Percentiles rank a stretch among this genome's conserved stretches.
phyloP scores from a whole-genome alignment of 2,797 vertebrate species.

The Enteromius afrohamiltoni region DNA sequence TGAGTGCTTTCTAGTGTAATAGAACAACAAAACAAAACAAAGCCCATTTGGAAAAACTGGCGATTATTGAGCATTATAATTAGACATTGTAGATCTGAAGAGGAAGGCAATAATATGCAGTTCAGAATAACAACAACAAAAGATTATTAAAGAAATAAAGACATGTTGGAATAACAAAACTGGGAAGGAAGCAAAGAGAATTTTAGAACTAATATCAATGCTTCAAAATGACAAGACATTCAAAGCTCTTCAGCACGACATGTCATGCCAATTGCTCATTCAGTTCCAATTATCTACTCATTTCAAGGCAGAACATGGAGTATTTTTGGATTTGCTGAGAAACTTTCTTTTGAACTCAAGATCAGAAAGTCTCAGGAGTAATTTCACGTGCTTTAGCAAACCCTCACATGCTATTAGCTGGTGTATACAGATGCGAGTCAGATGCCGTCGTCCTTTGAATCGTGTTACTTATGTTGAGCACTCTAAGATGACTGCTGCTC shows the following conservation, averaged over 20 bases:
- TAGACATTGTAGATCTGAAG: neutral
- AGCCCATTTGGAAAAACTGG: slow-evolving; percentile 2
- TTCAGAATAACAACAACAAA: neutral
- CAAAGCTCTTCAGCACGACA: slow-evolving; percentile 1
- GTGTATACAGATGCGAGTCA: slow-evolving; percentile 17
- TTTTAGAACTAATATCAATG: slow-evolving; percentile 31
- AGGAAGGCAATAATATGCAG: neutral
- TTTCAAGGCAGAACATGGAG: slow-evolving; percentile 14
- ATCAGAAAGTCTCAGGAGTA: slow-evolving; percentile 47
- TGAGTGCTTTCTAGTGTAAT: neutral
- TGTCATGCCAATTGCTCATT: slow-evolving; percentile 31
- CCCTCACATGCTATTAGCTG: slow-evolving; percentile 25
- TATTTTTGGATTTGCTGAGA: slow-evolving; percentile 26
- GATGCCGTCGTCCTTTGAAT: slow-evolving; percentile 15
- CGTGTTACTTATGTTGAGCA: slow-evolving; percentile 9
- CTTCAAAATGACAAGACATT: slow-evolving; percentile 31
- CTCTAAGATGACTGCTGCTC: slow-evolving; percentile 7
- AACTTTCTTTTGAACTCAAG: slow-evolving; percentile 42
- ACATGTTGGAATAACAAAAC: neutral
- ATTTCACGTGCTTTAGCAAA: slow-evolving; percentile 31
- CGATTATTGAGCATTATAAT: neutral
- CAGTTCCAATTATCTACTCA: slow-evolving; percentile 16
- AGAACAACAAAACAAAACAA: neutral
- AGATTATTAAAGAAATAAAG: slow-evolving; percentile 10
- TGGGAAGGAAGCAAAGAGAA: slow-evolving; percentile 11